A percentile compares a stretch with the other conserved stretches of the same genome.
phyloP scores from a whole-genome alignment of 2,888 invertebrate genomes.

The Pollenia labialis region DNA sequence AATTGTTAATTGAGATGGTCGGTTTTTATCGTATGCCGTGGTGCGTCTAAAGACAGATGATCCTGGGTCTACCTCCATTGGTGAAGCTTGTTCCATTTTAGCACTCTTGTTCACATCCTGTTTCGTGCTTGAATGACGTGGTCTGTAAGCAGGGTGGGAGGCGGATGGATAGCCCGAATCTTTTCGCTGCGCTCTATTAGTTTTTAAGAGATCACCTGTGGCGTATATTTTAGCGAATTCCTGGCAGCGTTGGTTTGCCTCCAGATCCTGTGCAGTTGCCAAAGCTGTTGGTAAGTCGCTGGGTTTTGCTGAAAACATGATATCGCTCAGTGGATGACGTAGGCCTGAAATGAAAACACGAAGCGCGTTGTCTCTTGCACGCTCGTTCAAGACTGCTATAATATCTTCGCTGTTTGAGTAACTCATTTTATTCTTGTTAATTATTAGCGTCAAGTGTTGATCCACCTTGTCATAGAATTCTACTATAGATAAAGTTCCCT shows the following conservation, averaged over 20 bases:
- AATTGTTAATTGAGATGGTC: neutral
- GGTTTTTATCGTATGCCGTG: neutral
- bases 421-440: slow-evolving; percentile 69
- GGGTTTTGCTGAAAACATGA: slow-evolving; percentile 40
- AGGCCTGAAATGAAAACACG: slow-evolving; percentile 56
- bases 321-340: slow-evolving; percentile 59
- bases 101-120: neutral
- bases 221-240: slow-evolving; percentile 1
- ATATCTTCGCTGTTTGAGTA: slow-evolving; percentile 58
- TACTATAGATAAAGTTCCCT: slow-evolving; percentile 61
- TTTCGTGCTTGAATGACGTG: neutral
- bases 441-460: slow-evolving; percentile 63
- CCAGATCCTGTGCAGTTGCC: neutral
- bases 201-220: neutral
- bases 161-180: neutral
- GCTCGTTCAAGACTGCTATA: slow-evolving; percentile 40
- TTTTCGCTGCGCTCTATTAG: no score
- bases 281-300: neutral
- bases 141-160: neutral
- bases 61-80: slow-evolving; percentile 5
- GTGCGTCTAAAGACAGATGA: slow-evolving; percentile 12
- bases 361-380: slow-evolving; percentile 57
- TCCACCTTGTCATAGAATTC: slow-evolving; percentile 70
- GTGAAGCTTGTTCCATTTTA: neutral
- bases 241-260: neutral